Conservation (phyloP, 2,888 invertebrate species). For the Parnassius apollo region DNA sequence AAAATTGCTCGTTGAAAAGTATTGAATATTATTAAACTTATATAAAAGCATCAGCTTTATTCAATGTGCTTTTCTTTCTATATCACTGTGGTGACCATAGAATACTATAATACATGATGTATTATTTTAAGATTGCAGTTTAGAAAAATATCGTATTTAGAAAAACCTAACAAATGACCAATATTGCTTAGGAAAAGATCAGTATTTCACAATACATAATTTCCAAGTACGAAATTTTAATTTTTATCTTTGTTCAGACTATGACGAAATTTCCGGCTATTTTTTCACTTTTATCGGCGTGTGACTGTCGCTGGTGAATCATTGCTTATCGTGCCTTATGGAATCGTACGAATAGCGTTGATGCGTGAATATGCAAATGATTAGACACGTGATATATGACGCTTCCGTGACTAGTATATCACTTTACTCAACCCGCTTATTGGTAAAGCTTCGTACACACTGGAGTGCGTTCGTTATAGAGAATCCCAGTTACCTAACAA, state of each 20-base stretch:
- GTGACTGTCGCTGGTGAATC: slow-evolving; percentile 13
- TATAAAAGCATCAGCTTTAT: too few species aligned
- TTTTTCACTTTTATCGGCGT: slow-evolving; percentile 9
- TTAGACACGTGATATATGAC: slow-evolving; percentile 18
- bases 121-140: too few species aligned
- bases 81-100: too few species aligned
- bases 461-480: background rate
- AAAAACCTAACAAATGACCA: too few species aligned
- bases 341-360: background rate
- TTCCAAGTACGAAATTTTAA: background rate
- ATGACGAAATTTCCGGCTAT: slow-evolving; percentile 9
- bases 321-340: slow-evolving; percentile 8
- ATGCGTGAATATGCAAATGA: slow-evolving; percentile 23
- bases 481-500: too few species aligned
- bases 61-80: too few species aligned
- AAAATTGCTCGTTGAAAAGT: too few species aligned
- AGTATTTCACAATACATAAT: too few species aligned
- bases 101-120: too few species aligned
- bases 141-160: too few species aligned
- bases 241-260: slow-evolving; percentile 2
- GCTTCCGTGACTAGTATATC: slow-evolving; percentile 22
- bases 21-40: too few species aligned
- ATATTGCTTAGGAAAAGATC: too few species aligned
- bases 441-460: slow-evolving; percentile 16
- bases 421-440: slow-evolving; percentile 3